Conservation (phyloP, 2,797 vertebrate genomes). For the Limosa lapponica region DNA sequence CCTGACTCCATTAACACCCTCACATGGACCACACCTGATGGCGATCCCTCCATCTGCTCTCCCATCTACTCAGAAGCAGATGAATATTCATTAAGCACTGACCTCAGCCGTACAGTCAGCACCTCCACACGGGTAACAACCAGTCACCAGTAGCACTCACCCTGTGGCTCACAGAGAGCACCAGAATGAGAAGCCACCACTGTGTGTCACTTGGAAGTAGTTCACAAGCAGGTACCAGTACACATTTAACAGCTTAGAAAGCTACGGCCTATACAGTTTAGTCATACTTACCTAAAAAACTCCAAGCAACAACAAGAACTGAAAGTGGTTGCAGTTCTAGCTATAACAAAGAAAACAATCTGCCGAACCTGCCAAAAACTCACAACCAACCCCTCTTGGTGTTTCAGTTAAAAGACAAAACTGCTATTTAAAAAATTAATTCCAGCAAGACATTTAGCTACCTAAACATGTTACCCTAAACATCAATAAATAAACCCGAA, state of each 20-base stretch:
- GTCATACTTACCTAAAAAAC: neutral
- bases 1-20: neutral
- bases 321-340: neutral
- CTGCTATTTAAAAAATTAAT: neutral
- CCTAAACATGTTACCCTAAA: neutral
- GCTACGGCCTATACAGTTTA: neutral
- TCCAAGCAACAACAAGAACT: neutral
- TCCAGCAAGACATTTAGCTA: neutral
- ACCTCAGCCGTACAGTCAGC: neutral
- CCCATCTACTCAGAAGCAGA: neutral
- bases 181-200: neutral
- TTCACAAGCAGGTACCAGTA: neutral
- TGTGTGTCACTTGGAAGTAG: neutral
- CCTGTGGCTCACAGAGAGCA: neutral
- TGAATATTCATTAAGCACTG: too few species aligned
- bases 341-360: neutral
- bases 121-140: rapidly evolving
- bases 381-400: neutral
- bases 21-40: rapidly evolving
- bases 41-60: neutral
- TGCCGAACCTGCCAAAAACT: neutral
- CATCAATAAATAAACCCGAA: neutral
- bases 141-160: neutral
- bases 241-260: neutral
- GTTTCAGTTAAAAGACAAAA: neutral